phyloP scores from a whole-genome alignment of 37 sponge, comb jelly and placozoan species.

The Beroe forskalii region DNA sequence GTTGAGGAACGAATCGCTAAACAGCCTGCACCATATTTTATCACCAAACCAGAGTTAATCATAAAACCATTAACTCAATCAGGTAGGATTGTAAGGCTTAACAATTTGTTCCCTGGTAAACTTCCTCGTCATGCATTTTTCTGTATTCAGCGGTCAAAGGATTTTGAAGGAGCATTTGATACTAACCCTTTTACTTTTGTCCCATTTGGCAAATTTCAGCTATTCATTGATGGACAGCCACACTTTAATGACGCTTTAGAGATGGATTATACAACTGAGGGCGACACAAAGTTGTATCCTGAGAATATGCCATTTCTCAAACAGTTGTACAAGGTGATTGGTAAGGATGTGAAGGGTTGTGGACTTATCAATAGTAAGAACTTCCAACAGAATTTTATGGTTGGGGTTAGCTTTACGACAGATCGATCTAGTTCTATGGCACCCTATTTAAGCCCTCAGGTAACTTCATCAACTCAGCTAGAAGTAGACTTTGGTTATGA shows the following conservation, averaged over 20 bases:
- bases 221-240: conserved; percentile 4
- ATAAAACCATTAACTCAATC: background rate
- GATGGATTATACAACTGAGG: background rate
- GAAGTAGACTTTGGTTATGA: conserved; percentile 12
- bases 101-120: background rate
- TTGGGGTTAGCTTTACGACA: background rate
- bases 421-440: background rate
- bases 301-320: background rate
- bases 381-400: conserved; percentile 30
- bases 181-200: conserved; percentile 24
- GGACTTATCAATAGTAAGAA: conserved; percentile 1
- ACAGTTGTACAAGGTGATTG: background rate
- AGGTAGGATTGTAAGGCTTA: background rate
- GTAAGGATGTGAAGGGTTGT: background rate
- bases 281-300: background rate
- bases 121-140: conserved; percentile 15
- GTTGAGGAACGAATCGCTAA: conserved; percentile 14
- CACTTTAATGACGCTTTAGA: conserved; percentile 30
- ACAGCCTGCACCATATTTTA: background rate
- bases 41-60: conserved; percentile 2
- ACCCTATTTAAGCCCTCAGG: conserved; percentile 18
- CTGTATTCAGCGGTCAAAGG: background rate
- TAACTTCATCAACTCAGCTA: background rate
- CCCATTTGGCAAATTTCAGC: background rate
- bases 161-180: background rate